Evolutionary conservation across 2,113 vertebrate genomes (phyloP), one percentile per base, ranked within the genome.

Genomic region (Tiliqua scincoides): DNA sequence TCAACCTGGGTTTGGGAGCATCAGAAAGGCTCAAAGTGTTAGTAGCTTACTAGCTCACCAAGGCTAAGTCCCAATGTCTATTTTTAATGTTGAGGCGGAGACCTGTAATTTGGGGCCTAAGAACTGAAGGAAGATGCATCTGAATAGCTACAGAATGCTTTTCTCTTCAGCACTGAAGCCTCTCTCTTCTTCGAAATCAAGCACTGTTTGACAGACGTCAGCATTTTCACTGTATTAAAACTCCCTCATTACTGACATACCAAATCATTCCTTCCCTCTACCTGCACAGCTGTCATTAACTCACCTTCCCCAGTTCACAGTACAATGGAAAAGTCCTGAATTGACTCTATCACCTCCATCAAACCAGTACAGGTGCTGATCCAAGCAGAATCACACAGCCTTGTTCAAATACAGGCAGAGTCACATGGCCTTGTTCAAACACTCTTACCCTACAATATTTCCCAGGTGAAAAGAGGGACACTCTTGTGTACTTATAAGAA

Each of bases 1-100:
- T 94, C 93, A 91, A 93, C 91, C 93, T 94, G 91, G 84, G 90
- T 91, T 0, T 82, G 87, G 92, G 91, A 90, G 87, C 92, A 94
- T 93, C 92, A 94, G 91, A 94, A 91, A 93, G 83, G 90, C 84
- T 87, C 83, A 89, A 86, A 91, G 85, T 17, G 61, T 85, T 93
- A 48, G 43, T 52, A 78, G 10, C 9, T 78, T 78, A 21, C 59
- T 59, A 48, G 35, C 23, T 18, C 18, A 48, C 23, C 7, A 6
- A 21, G n/a, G 35, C 17, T 43, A 20, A 73, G 71, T 23, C 9
- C 18, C 30, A 57, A 6, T n/a, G 27, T 72, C 35, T 57, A 21
- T 76, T 6, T 48, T 30, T 52, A 8, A 25, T 23, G 43, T 25
- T 25, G 18, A 18, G 5, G 4, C 25, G 35, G n/a, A 32, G 68